Evolutionary conservation across 2,888 invertebrate genomes (phyloP), one percentile per base, ranked within the genome.

Genomic region (Plagodis dolabraria): DNA sequence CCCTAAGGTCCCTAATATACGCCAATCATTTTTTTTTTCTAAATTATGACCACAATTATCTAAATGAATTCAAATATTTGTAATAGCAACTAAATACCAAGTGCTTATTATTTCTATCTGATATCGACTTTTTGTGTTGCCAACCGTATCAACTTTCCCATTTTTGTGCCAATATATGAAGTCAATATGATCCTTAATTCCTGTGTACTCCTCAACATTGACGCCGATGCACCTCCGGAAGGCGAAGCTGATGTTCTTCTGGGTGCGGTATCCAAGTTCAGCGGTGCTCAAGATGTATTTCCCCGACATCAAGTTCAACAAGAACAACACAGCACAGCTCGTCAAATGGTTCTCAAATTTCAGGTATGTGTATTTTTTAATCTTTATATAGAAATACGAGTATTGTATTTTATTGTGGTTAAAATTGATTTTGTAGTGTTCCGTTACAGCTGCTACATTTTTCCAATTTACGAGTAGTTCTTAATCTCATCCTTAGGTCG

Each of bases 341-440:
- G 99, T 99, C 94, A 99, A 99, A 93, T 99, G 99, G 99, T 99
- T 99, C 96, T 99, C 99, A 85, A 99, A 99, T 92, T 99, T 99
- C 94, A 96, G 99, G 99, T 99, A 89, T 96, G 97, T 94, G 42
- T 38, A 53, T 62, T 56, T 51, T 59, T 52, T 47, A 57, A 56
- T 62, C 60, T 57, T 10, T 46, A 38, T 8, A 38, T n/a, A n/a
- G n/a, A n/a, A n/a, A n/a, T n/a, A n/a, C n/a, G n/a, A n/a, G n/a
- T n/a, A n/a, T n/a, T n/a, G n/a, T n/a, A n/a, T n/a, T n/a, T n/a
- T n/a, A n/a, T n/a, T n/a, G n/a, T n/a, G n/a, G n/a, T n/a, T n/a
- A n/a, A n/a, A n/a, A n/a, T n/a, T n/a, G n/a, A n/a, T n/a, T n/a
- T n/a, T n/a, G n/a, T n/a, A n/a, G n/a, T n/a, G n/a, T n/a, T n/a